These are phyloP conservation scores for Lepidocyrtoides sp. DNA, from an alignment of 2,888 invertebrate genomes.

Conservation along the genomic window DNA sequence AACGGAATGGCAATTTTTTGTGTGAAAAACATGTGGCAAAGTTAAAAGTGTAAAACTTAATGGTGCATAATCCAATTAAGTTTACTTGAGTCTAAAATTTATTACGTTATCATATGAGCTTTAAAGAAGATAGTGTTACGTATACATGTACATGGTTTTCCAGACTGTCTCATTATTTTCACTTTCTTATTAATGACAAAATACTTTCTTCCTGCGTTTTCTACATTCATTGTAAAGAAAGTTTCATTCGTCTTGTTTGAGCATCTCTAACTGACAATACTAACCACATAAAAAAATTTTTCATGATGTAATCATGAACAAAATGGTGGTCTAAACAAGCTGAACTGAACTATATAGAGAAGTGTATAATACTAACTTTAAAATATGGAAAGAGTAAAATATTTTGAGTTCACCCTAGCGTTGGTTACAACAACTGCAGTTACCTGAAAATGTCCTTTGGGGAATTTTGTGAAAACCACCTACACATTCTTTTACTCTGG, in stretches of 20 bases:
- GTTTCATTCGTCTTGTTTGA: not conserved
- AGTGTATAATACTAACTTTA: no score
- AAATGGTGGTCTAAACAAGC: not conserved
- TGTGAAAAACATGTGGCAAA: no score
- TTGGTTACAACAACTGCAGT: slow-evolving; percentile 58
- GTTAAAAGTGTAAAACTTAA: no score
- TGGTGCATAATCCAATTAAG: no score
- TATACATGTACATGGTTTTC: no score
- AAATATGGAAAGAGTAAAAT: slow-evolving; percentile 53
- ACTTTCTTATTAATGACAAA: not conserved
- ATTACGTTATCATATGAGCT: no score
- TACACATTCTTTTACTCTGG: not conserved
- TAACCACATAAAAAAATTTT: not conserved
- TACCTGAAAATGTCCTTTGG: slow-evolving; percentile 43
- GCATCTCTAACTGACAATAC: not conserved
- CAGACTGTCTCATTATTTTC: no score
- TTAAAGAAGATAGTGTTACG: no score
- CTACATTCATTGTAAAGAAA: no score
- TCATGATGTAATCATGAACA: slow-evolving; percentile 8
- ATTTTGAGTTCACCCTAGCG: slow-evolving; percentile 23
- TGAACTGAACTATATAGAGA: no score
- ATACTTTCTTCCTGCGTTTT: not conserved
- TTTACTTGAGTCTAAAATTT: no score
- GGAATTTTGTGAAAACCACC: not conserved
- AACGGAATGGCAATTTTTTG: no score